Evolutionary conservation across 1,140 invertebrate genomes (phyloP).

Genomic region (Aphidius ervi): DNA sequence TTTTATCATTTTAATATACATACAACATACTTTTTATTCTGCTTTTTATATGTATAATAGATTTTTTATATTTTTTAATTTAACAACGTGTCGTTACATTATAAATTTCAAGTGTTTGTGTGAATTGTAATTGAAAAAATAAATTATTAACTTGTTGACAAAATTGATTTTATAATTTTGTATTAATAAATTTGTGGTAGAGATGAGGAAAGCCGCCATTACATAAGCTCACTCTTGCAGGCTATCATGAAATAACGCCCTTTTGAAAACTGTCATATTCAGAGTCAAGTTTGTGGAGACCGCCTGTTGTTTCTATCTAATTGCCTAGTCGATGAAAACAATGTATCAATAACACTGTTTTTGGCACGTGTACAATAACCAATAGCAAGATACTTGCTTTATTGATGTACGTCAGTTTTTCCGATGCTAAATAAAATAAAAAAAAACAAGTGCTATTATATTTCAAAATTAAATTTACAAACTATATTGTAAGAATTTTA

Average conservation of each 20-base stretch:
- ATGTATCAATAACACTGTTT: too few relatives aligned
- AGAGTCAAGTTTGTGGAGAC: constrained; percentile 24
- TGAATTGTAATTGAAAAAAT: too few relatives aligned
- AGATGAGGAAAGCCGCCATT: constrained; percentile 34
- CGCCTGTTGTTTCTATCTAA: constrained; percentile 35
- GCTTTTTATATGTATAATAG: too few relatives aligned
- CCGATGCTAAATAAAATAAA: too few relatives aligned
- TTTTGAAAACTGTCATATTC: constrained; percentile 40
- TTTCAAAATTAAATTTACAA: constrained; percentile 4
- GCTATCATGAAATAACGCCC: constrained; percentile 24
- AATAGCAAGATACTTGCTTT: too few relatives aligned
- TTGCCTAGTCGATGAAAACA: constrained; percentile 24
- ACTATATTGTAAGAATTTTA: not conserved
- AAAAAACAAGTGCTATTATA: too few relatives aligned
- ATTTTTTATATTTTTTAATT: constrained; percentile 10
- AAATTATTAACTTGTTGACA: constrained; percentile 24
- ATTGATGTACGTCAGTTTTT: too few relatives aligned
- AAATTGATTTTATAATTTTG: constrained; percentile 21
- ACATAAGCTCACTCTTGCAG: constrained; percentile 1
- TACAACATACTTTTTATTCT: too few relatives aligned
- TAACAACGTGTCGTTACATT: too few relatives aligned
- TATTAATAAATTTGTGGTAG: constrained; percentile 35
- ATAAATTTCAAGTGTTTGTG: too few relatives aligned
- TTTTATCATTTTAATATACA: too few relatives aligned
- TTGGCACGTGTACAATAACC: not conserved